Conservation (phyloP, 2,797 vertebrate species). For the Protonibea diacanthus region DNA sequence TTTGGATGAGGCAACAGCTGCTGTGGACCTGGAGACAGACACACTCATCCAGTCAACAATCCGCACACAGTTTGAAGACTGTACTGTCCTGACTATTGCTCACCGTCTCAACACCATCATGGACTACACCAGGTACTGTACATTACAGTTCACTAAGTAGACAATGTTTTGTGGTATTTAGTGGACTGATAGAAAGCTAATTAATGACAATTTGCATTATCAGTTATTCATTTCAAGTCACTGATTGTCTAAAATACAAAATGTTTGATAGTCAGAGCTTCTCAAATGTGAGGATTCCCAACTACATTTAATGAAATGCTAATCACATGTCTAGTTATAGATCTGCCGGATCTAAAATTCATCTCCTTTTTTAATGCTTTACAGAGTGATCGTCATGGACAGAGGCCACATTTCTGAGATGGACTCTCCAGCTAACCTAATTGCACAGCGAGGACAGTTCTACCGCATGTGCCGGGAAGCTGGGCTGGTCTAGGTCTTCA, state of each 20-base stretch:
- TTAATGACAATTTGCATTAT: neutral
- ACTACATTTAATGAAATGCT: neutral
- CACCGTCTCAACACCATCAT: slow-evolving; percentile 93
- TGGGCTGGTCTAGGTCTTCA: slow-evolving; percentile 81
- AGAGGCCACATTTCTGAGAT: slow-evolving; percentile 91
- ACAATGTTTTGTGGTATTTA: neutral
- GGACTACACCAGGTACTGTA: slow-evolving; percentile 91
- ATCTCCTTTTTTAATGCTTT: slow-evolving; percentile 2
- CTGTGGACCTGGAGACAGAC: slow-evolving; percentile 94
- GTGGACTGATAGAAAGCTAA: neutral
- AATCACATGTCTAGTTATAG: neutral
- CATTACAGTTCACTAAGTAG: neutral
- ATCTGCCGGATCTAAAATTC: neutral
- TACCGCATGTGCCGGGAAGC: slow-evolving; percentile 93
- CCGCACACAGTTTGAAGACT: slow-evolving; percentile 89
- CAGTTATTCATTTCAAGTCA: neutral
- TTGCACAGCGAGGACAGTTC: slow-evolving; percentile 91
- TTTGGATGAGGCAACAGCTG: slow-evolving; percentile 95
- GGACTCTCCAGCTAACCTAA: slow-evolving; percentile 89
- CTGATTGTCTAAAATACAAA: slow-evolving; percentile 10
- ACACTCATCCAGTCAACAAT: slow-evolving; percentile 92
- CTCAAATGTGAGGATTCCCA: neutral
- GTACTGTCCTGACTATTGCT: slow-evolving; percentile 94
- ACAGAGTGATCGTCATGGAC: slow-evolving; percentile 96
- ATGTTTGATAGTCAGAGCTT: neutral